Evolutionary conservation across 2,113 vertebrate species (phyloP), one percentile per base, ranked within the genome.

Genomic region (Oncorhynchus keta): DNA sequence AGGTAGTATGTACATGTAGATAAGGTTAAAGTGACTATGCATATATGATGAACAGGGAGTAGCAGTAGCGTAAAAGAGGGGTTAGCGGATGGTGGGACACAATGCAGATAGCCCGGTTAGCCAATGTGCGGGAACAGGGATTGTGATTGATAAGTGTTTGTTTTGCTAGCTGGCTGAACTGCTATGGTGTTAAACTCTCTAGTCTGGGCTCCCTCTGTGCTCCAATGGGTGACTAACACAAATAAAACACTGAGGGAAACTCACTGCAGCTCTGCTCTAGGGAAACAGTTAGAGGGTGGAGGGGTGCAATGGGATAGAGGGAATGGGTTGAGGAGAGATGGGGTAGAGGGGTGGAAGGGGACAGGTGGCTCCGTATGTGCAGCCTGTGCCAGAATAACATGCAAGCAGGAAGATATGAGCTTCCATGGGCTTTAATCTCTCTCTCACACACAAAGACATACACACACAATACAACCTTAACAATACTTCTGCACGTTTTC

Each of bases 401-500:
- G 39, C 39, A 24, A 70, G 20, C 35, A 70, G 68, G 39, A 48
- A 70, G 68, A 9, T n/a, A 49, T 14, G 39, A 12, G 68, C 39
- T 45, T 49, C 39, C 68, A 70, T 35, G 1, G n/a, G 20, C 8
- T 45, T 45, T 9, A 11, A 9, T 45, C 39, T 45, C 9, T 45
- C 39, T 45, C 39, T 3, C 39, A 55, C 51, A 18, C 51, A 55
- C 9, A 45, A 45, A 45, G 2, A 28, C 70, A 55, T 7, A 13
- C 9, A 20, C 1, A n/a, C n/a, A n/a, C n/a, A 81, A 11, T 1
- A 69, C 39, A 45, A 45, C 39, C 39, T 45, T 51, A 24, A 5
- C 48, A 39, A 76, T 68, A 32, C 69, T 77, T 68, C 45, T 81
- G 76, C 69, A 73, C 59, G 18, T 69, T 61, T 9, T 80, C 51